These are phyloP conservation scores for Ammospiza caudacuta DNA, from an alignment of 2,113 vertebrate genomes.

Conservation along the genomic window DNA sequence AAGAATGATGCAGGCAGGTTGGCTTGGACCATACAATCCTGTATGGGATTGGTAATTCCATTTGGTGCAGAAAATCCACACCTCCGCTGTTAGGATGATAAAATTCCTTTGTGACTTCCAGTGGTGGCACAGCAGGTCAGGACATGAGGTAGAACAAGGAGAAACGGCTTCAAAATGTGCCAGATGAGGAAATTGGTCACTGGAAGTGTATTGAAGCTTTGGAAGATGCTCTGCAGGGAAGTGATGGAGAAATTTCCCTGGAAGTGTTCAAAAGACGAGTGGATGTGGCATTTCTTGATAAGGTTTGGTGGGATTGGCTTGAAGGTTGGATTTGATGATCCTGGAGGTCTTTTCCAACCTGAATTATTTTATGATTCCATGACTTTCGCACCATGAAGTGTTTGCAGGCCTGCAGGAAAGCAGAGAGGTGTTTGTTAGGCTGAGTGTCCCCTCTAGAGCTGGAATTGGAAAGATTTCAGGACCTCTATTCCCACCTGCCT, in stretches of 20 bases:
- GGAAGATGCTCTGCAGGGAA: not conserved
- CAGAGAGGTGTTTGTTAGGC: not conserved
- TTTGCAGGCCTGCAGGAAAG: not conserved
- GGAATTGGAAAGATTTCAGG: not conserved
- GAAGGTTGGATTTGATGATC: not conserved
- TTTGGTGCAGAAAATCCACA: not conserved
- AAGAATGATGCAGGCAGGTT: rapidly evolving
- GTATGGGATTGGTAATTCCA: not conserved
- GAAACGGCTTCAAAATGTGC: not conserved
- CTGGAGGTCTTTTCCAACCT: not conserved
- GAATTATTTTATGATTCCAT: not conserved
- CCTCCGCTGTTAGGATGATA: rapidly evolving
- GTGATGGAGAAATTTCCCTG: not conserved
- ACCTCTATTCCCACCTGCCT: not conserved
- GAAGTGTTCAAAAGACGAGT: not conserved
- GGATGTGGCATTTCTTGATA: not conserved
- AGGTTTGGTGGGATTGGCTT: rapidly evolving
- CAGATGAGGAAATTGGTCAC: not conserved
- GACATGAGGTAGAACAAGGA: rapidly evolving
- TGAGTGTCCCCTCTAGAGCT: not conserved
- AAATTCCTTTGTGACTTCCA: not conserved
- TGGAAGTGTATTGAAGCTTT: not conserved
- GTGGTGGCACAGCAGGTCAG: not conserved
- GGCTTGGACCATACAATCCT: not conserved
- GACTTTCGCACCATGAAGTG: not conserved